These are phyloP conservation scores for Gobio gobio DNA, from an alignment of 2,113 vertebrate species.

Conservation along the genomic window DNA sequence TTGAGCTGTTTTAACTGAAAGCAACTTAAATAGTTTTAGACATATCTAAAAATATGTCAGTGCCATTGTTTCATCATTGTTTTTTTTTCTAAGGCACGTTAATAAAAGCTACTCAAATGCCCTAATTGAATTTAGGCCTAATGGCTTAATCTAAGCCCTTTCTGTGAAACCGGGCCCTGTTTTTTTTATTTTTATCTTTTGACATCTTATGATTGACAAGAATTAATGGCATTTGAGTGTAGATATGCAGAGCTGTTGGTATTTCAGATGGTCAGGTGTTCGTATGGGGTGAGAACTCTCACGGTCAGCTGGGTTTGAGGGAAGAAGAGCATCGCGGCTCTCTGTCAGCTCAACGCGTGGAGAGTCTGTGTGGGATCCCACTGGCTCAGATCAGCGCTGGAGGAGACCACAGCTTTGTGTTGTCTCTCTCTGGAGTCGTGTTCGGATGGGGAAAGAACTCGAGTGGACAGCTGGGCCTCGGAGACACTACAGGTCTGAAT, in stretches of 20 bases:
- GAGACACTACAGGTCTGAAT: constrained; percentile 61
- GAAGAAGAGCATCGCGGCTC: not conserved
- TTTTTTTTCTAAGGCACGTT: no score
- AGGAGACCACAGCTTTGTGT: constrained; percentile 75
- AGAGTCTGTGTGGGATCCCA: constrained; percentile 73
- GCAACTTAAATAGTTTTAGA: no score
- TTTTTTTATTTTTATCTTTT: not conserved
- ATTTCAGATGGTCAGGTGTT: constrained; percentile 69
- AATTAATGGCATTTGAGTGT: no score
- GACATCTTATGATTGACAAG: no score
- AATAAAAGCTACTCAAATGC: no score
- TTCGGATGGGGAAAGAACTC: constrained; percentile 84
- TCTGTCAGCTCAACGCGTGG: constrained; percentile 62
- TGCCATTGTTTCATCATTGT: no score
- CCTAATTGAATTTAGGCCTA: no score
- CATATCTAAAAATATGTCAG: no score
- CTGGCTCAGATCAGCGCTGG: constrained; percentile 80
- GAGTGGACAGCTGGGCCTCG: constrained; percentile 82
- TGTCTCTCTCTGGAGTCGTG: constrained; percentile 80
- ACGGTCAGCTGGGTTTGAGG: constrained; percentile 79
- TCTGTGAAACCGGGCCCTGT: not conserved
- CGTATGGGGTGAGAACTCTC: constrained; percentile 77
- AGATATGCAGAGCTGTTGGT: not conserved
- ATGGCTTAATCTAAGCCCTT: no score
- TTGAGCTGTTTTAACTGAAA: no score